phyloP scores from a whole-genome alignment of 2,113 vertebrate species.

The Elanus axillaris region DNA sequence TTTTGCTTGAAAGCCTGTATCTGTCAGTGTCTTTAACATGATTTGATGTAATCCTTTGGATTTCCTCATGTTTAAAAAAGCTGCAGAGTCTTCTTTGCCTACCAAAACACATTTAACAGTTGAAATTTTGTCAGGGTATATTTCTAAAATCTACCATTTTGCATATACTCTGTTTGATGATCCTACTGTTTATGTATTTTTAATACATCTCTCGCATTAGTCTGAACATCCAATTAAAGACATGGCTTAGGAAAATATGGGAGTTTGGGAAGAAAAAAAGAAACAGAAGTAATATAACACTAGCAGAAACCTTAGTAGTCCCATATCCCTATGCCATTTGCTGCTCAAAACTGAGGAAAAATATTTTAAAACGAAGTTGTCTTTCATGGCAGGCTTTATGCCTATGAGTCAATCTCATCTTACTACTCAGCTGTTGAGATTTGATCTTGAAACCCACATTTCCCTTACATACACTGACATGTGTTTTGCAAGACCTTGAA shows the following conservation, averaged over 20 bases:
- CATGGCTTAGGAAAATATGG: neutral
- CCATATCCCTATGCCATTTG: neutral
- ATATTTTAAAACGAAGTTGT: neutral
- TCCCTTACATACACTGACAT: neutral
- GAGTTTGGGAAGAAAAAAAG: neutral
- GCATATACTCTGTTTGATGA: neutral
- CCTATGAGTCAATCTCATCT: conserved; percentile 26
- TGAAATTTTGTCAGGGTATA: conserved; percentile 18
- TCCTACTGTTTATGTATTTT: neutral
- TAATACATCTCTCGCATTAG: neutral
- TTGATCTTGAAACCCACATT: conserved; percentile 39
- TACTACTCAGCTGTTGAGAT: neutral
- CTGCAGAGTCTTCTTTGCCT: neutral
- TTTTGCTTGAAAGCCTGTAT: conserved; percentile 35
- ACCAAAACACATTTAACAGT: neutral
- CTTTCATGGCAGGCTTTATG: neutral
- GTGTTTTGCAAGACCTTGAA: conserved; percentile 27
- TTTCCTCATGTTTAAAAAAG: conserved; percentile 37
- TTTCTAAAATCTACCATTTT: conserved; percentile 7
- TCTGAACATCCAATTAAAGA: neutral
- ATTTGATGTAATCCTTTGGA: conserved; percentile 40
- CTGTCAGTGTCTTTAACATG: conserved; percentile 20
- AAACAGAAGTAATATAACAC: neutral
- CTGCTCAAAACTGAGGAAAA: conserved; percentile 16
- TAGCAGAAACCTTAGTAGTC: neutral